Conservation (phyloP, 1,140 invertebrate species). For the Brachionus plicatilis region DNA sequence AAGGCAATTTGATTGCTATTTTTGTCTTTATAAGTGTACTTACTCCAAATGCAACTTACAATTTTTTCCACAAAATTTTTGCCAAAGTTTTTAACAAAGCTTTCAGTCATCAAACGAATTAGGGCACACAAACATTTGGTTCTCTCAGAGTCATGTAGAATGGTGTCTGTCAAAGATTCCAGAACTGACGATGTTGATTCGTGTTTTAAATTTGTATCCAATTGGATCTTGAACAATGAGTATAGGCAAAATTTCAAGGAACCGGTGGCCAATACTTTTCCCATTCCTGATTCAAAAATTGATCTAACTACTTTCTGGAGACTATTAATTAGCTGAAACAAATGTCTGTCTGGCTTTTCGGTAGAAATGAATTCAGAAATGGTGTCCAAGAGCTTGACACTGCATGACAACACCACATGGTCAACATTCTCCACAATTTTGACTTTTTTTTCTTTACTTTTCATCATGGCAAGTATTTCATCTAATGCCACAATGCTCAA, state of each 20-base stretch:
- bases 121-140: neutral
- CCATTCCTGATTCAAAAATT: neutral
- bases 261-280: neutral
- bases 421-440: neutral
- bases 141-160: neutral
- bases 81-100: neutral
- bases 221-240: neutral
- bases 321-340: neutral
- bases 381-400: neutral
- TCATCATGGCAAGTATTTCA: neutral
- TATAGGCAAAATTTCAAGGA: constrained; percentile 1
- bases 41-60: neutral
- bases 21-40: neutral
- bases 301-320: neutral
- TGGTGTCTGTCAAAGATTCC: neutral
- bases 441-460: neutral
- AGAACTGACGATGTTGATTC: neutral
- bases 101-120: neutral
- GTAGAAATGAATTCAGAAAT: neutral
- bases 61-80: neutral
- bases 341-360: neutral
- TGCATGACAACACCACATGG: neutral
- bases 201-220: neutral
- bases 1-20: neutral
- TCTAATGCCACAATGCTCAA: neutral